Evolutionary conservation across 2,888 invertebrate genomes (phyloP), one percentile per base, ranked within the genome.

Genomic region (Halictus quadricinctus): DNA sequence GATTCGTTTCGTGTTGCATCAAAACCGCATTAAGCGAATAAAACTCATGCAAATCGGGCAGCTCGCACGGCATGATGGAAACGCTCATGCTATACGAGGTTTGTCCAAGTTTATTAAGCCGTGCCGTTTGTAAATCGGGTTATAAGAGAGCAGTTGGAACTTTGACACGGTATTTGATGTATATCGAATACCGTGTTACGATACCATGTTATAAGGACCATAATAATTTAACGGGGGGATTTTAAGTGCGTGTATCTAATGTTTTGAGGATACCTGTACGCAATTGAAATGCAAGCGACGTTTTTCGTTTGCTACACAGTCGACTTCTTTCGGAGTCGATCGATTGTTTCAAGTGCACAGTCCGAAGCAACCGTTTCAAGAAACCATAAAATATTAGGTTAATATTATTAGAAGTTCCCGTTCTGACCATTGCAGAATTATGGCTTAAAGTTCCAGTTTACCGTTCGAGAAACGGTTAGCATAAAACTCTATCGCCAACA

Each of bases 311-410:
- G 43, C 36, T 54, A 36, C n/a, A 21, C 41, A 18, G 54, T 70
- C 12, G 41, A 43, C 58, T 7, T 75, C 66, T 54, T 60, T 76
- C 41, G 72, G 70, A 69, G 48, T 18, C 72, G 48, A 84, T 84
- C 80, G 84, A 84, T 76, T 69, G n/a, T 60, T 70, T 78, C 69
- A 76, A 75, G n/a, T 54, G 60, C 41, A n/a, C n/a, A 75, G 74
- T 72, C 70, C 64, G 58, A 50, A 72, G 73, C 77, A 79, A 72
- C 72, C 50, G 66, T 84, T 84, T 25, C 64, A 80, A 74, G 83
- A 83, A 85, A 77, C 83, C 83, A 80, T 85, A 85, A 80, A 80
- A 85, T 80, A 85, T 74, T 83, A 69, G 83, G 79, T 83, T 83
- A 85, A 85, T 83, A 74, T 83, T 77, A 75, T 85, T 85, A 85